Conservation (phyloP, 2,888 invertebrate species). For the Amorpha juglandis region DNA sequence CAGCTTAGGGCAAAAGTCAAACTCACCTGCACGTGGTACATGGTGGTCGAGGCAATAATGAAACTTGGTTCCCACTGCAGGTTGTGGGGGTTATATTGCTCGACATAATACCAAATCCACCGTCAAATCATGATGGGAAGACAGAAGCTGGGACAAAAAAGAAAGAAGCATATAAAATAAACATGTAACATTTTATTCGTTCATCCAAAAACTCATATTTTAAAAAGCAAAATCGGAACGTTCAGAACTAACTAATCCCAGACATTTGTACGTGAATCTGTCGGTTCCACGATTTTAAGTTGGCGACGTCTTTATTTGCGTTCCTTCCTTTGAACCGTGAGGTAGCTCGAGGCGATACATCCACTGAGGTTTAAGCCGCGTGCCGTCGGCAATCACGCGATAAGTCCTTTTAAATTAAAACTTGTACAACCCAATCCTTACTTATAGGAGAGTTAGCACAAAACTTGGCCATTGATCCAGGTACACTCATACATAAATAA, state of each 20-base stretch:
- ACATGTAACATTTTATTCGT: not conserved
- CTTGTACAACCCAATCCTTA: conserved; percentile 58
- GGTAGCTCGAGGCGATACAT: conserved; percentile 54
- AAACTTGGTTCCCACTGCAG: no score
- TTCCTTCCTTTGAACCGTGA: conserved; percentile 48
- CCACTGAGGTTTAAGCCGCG: conserved; percentile 66
- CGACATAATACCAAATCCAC: no score
- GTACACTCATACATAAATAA: not conserved
- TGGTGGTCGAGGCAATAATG: no score
- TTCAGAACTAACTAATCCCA: conserved; percentile 13
- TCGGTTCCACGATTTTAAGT: conserved; percentile 33
- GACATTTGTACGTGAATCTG: conserved; percentile 19
- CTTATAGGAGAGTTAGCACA: conserved; percentile 50
- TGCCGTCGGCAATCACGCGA: conserved; percentile 64
- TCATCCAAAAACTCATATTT: not conserved
- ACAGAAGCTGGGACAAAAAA: no score
- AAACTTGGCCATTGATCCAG: conserved; percentile 44
- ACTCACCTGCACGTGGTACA: no score
- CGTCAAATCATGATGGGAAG: no score
- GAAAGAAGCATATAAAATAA: not conserved
- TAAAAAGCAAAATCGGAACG: not conserved
- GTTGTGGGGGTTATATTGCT: no score
- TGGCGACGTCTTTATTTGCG: conserved; percentile 46
- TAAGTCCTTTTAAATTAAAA: conserved; percentile 78
- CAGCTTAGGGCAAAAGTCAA: no score